These are phyloP conservation scores for Scelioninae gen. 2 DNA, from an alignment of 2,888 invertebrate species.

Conservation along the genomic window DNA sequence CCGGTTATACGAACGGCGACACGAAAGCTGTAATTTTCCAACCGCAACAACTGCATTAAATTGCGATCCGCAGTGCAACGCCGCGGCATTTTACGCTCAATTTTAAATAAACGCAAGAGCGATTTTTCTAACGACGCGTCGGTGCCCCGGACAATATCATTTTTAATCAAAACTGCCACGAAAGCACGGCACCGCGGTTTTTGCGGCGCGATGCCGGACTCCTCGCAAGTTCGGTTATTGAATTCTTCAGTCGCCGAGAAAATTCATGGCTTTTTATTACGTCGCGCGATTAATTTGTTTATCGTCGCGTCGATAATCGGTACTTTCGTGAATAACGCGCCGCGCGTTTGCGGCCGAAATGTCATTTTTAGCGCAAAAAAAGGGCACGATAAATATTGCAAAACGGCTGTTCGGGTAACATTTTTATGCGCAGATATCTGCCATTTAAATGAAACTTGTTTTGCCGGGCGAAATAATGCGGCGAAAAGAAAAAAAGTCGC, in stretches of 20 bases:
- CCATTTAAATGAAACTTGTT: too few species aligned
- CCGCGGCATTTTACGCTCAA: constrained; percentile 42
- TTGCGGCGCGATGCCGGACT: constrained; percentile 30
- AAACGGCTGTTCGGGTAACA: too few species aligned
- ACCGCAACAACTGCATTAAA: constrained; percentile 58
- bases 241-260: constrained; percentile 43
- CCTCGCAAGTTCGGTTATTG: constrained; percentile 48
- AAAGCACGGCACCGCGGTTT: constrained; percentile 46
- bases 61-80: constrained; percentile 43
- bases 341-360: too few species aligned
- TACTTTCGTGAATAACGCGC: too few species aligned
- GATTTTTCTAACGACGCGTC: constrained; percentile 45
- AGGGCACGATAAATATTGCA: too few species aligned
- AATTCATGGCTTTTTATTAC: constrained; percentile 41
- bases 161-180: constrained; percentile 54
- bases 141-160: constrained; percentile 45
- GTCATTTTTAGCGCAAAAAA: too few species aligned
- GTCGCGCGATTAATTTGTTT: too few species aligned
- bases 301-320: too few species aligned
- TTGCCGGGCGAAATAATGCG: too few species aligned
- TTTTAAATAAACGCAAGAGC: constrained; percentile 52
- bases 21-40: constrained; percentile 49
- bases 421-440: too few species aligned
- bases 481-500: neutral
- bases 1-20: constrained; percentile 9